Base-by-base conservation (phyloP, 2,888 invertebrate species). In the Drosophila barbarae region DNA sequence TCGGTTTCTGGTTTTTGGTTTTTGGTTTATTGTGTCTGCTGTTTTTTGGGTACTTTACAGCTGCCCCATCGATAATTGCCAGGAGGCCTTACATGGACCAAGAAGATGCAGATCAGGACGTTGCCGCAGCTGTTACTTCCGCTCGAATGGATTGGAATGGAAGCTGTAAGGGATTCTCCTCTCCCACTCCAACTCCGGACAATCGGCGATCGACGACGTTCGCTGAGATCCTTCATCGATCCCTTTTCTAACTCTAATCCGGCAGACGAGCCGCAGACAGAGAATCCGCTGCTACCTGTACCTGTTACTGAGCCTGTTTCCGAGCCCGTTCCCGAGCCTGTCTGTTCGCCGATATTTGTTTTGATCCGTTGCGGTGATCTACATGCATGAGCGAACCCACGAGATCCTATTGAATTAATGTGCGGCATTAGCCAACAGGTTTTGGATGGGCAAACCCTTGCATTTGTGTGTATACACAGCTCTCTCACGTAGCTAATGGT, bases 81-180 rank as follows among this genome's bases (percentile, higher is more conserved):
- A 35, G 15, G 21, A 46, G 44, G 21, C 51, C 61, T 64, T 60
- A 64, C 63, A 61, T 34, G 61, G 28, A 39, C 58, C 58, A 36
- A 38, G 30, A 30, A 56, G 65, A 56, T 47, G 66, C 65, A 52
- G 58, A 41, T 61, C 61, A 47, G 28, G 60, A 53, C 30, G 35
- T 32, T 23, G 69, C 52, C 57, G 78, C 81, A 81, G 81, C 81
- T 81, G 81, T 81, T 81, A 81, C 84, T 81, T 81, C 81, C 81
- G 84, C 75, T 55, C 58, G 64, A 74, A 18, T 34, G 56, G 44
- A 44, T 44, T 59, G 55, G 32, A 60, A 71, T 71, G 74, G 35
- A 30, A 18, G 2, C 34, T 58, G 44, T 52, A 57, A 67, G 47
- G 47, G 54, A 18, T 53, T 66, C 30, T 32, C 30, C 68, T 66